Percentiles rank a stretch among this genome's conserved stretches.
Conservation (phyloP, 2,113 vertebrate species). For the Plecturocebus donacophilus region DNA sequence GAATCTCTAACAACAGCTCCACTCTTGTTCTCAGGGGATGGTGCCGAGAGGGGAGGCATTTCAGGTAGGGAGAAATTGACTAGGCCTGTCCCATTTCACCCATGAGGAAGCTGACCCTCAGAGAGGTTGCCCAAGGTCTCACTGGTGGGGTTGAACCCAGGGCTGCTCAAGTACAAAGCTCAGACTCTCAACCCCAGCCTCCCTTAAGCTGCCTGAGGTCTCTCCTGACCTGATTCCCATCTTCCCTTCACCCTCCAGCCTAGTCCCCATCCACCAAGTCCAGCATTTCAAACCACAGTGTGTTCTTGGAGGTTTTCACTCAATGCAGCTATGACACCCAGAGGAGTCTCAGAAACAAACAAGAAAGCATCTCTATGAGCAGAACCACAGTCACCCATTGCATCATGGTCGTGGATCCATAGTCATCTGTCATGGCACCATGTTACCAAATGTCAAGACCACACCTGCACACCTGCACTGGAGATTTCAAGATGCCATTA, state of each 20-base stretch:
- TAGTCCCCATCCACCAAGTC: neutral
- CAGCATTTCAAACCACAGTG: neutral
- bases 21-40: fast-evolving
- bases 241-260: neutral
- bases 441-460: neutral
- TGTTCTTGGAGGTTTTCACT: neutral
- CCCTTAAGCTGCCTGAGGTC: neutral
- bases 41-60: neutral
- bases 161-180: neutral
- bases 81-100: neutral
- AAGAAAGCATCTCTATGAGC: neutral
- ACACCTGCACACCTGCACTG: fast-evolving
- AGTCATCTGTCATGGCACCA: neutral
- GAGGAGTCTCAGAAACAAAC: neutral
- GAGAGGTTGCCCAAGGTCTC: neutral
- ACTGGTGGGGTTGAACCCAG: neutral
- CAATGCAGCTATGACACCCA: neutral
- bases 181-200: neutral
- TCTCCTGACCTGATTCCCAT: neutral
- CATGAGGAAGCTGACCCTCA: fast-evolving
- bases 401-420: fast-evolving
- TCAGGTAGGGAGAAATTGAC: neutral
- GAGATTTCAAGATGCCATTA: neutral
- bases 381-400: neutral
- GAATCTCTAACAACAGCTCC: no score